phyloP scores from a whole-genome alignment of 2,113 vertebrate genomes.

The Zosterops borbonicus region DNA sequence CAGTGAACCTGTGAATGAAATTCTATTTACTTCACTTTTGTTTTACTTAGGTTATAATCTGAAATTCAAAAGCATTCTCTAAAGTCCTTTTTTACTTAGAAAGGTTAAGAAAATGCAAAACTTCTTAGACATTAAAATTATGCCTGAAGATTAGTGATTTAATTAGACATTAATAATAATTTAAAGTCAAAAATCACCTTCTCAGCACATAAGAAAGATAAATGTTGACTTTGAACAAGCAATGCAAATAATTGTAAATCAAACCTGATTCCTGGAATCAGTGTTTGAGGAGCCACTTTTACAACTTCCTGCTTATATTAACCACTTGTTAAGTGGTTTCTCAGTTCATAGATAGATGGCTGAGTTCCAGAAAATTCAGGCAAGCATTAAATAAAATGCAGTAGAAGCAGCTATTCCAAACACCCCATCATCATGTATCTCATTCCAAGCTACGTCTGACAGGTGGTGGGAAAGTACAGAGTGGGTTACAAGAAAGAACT shows the following conservation, averaged over 20 bases:
- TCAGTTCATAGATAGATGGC: background rate
- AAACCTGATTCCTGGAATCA: background rate
- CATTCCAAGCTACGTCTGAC: background rate
- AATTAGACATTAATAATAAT: background rate
- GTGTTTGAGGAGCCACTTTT: background rate
- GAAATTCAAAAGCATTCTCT: background rate
- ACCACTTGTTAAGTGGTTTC: background rate
- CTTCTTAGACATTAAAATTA: background rate
- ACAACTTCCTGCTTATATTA: background rate
- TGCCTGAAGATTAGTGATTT: background rate
- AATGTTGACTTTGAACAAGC: background rate
- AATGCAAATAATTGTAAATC: background rate
- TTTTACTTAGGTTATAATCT: background rate
- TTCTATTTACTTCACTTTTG: background rate
- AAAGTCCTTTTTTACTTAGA: background rate
- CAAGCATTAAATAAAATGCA: background rate
- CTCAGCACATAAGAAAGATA: background rate
- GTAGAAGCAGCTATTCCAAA: background rate
- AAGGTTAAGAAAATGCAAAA: background rate
- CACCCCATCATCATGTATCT: fast-evolving
- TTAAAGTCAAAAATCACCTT: background rate
- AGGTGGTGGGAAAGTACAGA: background rate
- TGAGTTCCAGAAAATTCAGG: background rate
- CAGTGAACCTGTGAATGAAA: background rate
- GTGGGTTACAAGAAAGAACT: background rate